These are phyloP conservation scores for Torymus tubicola DNA, from an alignment of 2,888 invertebrate species.

Conservation along the genomic window DNA sequence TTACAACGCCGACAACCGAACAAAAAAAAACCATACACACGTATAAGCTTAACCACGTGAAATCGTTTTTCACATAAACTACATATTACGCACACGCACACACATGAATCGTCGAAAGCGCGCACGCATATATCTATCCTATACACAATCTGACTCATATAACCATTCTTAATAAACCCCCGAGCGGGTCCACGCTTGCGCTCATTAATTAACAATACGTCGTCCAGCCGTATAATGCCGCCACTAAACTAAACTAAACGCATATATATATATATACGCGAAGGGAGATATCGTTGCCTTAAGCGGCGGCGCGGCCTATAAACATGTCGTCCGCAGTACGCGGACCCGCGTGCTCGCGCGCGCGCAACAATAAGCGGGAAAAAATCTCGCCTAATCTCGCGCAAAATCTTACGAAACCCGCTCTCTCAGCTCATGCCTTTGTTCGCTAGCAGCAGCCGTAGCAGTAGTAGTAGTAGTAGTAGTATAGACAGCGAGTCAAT, in stretches of 20 bases:
- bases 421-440: conserved; percentile 15
- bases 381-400: conserved; percentile 47
- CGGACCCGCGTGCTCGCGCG: too few species aligned
- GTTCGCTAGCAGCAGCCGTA: not conserved
- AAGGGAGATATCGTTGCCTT: conserved; percentile 4
- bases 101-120: too few species aligned
- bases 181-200: not conserved
- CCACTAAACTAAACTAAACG: not conserved
- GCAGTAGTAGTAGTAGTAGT: not conserved
- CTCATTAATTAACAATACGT: conserved; percentile 28
- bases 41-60: too few species aligned
- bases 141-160: too few species aligned
- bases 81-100: too few species aligned
- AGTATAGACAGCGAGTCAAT: conserved; percentile 46
- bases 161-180: not conserved
- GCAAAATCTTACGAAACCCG: conserved; percentile 46
- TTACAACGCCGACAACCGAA: too few species aligned
- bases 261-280: not conserved
- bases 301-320: conserved; percentile 35
- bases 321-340: conserved; percentile 33
- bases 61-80: too few species aligned
- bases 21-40: too few species aligned
- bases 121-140: too few species aligned
- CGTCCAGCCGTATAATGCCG: too few species aligned
- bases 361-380: conserved; percentile 31